These are phyloP conservation scores for Grus americana DNA, from an alignment of 2,113 vertebrate species.

Conservation along the genomic window DNA sequence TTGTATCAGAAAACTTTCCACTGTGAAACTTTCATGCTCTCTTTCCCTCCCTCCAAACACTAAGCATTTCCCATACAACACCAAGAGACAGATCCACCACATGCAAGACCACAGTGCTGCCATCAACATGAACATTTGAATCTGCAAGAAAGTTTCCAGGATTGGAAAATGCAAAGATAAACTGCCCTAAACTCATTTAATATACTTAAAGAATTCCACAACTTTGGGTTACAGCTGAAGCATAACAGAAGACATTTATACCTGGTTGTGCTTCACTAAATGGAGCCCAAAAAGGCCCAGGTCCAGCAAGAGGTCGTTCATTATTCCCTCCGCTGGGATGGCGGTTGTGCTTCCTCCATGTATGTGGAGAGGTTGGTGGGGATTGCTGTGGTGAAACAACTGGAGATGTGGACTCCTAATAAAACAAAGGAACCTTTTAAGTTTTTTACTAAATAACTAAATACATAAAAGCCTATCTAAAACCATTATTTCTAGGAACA, in stretches of 20 bases:
- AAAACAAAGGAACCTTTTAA: constrained; percentile 59
- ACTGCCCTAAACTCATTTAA: background rate
- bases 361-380: constrained; percentile 90
- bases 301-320: constrained; percentile 82
- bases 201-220: background rate
- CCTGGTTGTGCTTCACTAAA: constrained; percentile 92
- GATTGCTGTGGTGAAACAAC: constrained; percentile 96
- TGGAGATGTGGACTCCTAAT: constrained; percentile 92
- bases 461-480: constrained; percentile 11
- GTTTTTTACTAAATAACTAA: constrained; percentile 3
- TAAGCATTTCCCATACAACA: background rate
- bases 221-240: constrained; percentile 9
- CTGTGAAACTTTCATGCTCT: background rate
- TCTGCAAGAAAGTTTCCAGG: background rate
- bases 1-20: background rate
- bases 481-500: constrained; percentile 3
- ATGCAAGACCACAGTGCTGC: background rate
- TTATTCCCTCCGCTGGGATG: constrained; percentile 91
- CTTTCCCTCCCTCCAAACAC: background rate
- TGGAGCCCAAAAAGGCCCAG: constrained; percentile 89
- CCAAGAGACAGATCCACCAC: background rate
- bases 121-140: background rate
- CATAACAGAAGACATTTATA: constrained; percentile 65
- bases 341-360: constrained; percentile 95
- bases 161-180: background rate